Percentiles rank a stretch among this genome's conserved stretches.
Conservation (phyloP, 2,797 vertebrate genomes). For the Prunella strophiata region DNA sequence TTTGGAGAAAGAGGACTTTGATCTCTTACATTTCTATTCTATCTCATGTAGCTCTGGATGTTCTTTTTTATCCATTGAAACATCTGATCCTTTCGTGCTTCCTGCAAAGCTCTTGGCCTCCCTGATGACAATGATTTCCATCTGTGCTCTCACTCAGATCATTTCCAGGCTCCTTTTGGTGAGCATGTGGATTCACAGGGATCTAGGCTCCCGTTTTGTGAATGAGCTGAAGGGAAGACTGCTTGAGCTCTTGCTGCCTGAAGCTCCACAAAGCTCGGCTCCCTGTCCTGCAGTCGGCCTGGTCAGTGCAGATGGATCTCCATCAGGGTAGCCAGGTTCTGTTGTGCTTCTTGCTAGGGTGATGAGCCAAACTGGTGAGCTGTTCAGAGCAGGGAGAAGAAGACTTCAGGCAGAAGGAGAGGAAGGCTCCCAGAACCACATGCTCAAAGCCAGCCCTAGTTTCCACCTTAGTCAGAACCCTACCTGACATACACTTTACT, state of each 20-base stretch:
- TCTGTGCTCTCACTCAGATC: constrained; percentile 33
- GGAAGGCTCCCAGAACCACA: neutral
- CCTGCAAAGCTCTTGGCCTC: constrained; percentile 45
- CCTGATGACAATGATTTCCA: constrained; percentile 54
- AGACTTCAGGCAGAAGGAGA: neutral
- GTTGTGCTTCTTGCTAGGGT: neutral
- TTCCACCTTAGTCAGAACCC: neutral
- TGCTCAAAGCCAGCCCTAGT: neutral
- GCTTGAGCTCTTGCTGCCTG: neutral
- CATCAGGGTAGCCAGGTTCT: neutral
- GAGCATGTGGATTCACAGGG: neutral
- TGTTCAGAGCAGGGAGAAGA: neutral
- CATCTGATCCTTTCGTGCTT: constrained; percentile 47
- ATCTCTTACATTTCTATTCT: neutral
- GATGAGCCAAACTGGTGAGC: neutral
- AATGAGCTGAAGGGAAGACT: neutral
- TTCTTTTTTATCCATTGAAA: constrained; percentile 49
- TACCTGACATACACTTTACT: neutral
- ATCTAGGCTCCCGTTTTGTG: neutral
- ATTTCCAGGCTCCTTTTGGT: constrained; percentile 48
- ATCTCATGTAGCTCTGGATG: neutral
- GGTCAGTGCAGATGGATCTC: neutral
- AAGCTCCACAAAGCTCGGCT: neutral
- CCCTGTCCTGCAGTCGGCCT: fast-evolving
- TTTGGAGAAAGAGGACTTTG: neutral